Conservation (phyloP, 2,113 vertebrate genomes). For the Centropristis striata region DNA sequence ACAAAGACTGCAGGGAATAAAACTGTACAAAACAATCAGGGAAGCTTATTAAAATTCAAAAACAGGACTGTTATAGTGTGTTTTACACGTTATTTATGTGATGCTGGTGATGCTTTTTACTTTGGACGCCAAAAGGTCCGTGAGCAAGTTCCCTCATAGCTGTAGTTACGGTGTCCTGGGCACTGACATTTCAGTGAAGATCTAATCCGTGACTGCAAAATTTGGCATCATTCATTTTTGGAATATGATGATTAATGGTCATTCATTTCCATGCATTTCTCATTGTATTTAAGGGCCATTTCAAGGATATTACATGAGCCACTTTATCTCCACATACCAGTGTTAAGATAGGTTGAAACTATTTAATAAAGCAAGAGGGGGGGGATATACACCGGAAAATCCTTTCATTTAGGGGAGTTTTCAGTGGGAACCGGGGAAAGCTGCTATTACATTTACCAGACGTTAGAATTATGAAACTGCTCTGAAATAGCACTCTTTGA, state of each 20-base stretch:
- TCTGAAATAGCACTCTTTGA: slow-evolving; percentile 11
- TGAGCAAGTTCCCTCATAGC: neutral
- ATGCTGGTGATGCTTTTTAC: neutral
- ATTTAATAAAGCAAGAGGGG: neutral
- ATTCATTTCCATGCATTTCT: neutral
- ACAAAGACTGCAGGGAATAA: neutral
- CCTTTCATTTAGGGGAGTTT: neutral
- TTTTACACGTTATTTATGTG: slow-evolving; percentile 5
- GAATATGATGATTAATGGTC: neutral
- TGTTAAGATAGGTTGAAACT: neutral
- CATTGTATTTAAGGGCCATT: neutral
- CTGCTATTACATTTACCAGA: slow-evolving; percentile 8
- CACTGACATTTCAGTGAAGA: neutral
- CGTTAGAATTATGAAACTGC: neutral
- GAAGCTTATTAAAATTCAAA: neutral
- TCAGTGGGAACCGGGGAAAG: neutral
- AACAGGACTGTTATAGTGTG: neutral
- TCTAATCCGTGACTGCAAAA: neutral
- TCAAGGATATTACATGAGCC: neutral
- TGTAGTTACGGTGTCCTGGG: neutral
- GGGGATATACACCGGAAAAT: neutral
- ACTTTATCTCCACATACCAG: neutral
- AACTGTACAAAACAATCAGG: neutral
- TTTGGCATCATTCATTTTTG: neutral
- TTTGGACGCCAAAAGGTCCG: neutral